phyloP scores from a whole-genome alignment of 1,140 invertebrate species.

The Caenorhabditis briggsae region DNA sequence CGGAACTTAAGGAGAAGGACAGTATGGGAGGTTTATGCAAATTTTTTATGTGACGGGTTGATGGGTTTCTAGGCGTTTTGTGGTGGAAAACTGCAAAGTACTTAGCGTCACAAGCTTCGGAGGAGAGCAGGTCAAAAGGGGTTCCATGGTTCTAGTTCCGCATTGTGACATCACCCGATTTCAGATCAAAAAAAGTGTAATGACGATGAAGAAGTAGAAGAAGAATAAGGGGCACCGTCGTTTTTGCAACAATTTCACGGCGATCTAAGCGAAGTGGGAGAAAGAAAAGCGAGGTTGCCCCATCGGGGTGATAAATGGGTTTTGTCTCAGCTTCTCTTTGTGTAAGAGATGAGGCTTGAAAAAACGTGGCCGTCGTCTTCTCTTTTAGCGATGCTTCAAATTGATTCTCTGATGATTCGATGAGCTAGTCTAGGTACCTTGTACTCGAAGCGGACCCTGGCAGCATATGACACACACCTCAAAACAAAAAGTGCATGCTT shows the following conservation, averaged over 20 bases:
- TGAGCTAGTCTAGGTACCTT: conserved; percentile 18
- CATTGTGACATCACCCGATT: neutral
- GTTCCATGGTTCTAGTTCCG: neutral
- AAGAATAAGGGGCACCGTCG: neutral
- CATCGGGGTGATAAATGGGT: conserved; percentile 25
- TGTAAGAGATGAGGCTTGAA: neutral
- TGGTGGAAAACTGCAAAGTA: conserved; percentile 28
- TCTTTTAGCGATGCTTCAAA: no score
- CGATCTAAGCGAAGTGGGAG: conserved; percentile 9
- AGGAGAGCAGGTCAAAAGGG: conserved; percentile 2
- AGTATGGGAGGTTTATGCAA: conserved; percentile 6
- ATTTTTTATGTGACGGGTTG: neutral
- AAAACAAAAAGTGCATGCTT: conserved; percentile 15
- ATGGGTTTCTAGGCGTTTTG: no score
- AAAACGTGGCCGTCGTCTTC: conserved; percentile 19
- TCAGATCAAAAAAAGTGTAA: conserved; percentile 16
- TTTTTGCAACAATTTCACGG: conserved; percentile 51
- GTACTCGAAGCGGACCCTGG: neutral
- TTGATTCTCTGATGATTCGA: neutral
- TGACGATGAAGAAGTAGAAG: no score
- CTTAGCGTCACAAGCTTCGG: neutral
- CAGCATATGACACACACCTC: neutral
- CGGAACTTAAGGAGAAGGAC: neutral
- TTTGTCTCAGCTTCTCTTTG: neutral
- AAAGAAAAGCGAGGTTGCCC: neutral